Conservation (phyloP, 2,113 vertebrate genomes). For the Pavo muticus region DNA sequence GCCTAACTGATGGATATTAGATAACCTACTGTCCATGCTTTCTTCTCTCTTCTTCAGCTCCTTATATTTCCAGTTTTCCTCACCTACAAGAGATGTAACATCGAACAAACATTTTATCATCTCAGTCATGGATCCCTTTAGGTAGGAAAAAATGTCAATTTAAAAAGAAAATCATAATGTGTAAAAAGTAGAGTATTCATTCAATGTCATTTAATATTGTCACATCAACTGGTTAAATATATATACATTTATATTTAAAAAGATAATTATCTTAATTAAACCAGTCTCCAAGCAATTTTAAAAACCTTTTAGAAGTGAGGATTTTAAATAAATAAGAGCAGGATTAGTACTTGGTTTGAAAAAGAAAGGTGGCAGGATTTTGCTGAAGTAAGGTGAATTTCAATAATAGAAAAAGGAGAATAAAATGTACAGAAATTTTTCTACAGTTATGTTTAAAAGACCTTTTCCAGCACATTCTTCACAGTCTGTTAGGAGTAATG, state of each 20-base stretch:
- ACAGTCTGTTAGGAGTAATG: background rate
- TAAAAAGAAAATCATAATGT: background rate
- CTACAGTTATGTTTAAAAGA: background rate
- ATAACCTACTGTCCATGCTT: slow-evolving; percentile 91
- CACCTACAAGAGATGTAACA: slow-evolving; percentile 79
- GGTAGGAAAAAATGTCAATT: background rate
- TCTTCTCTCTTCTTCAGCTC: slow-evolving; percentile 93
- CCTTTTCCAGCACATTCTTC: background rate
- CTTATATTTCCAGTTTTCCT: slow-evolving; percentile 93
- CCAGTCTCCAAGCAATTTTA: background rate
- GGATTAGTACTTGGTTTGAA: background rate
- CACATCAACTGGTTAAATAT: background rate
- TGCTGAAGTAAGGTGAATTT: background rate
- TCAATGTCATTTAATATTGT: background rate
- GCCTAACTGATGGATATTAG: background rate
- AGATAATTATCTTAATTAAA: background rate
- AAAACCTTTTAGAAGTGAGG: background rate
- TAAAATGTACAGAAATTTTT: background rate
- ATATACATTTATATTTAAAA: background rate
- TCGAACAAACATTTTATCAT: background rate
- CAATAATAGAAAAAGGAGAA: background rate
- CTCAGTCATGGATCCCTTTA: background rate
- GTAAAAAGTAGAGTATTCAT: background rate
- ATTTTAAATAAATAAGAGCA: background rate
- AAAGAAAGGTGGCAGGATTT: background rate